A percentile compares a stretch with the other conserved stretches of the same genome.
phyloP scores from a whole-genome alignment of 2,113 vertebrate genomes.

The Rattus norvegicus region GRCr8 NC_086037.1:61104501-61105000 shows the following conservation, averaged over 20 bases:
- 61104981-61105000: neutral
- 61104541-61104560: neutral
- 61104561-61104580: neutral
- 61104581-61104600: neutral
- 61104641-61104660: slow-evolving; percentile 21
- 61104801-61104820: neutral
- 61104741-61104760: neutral
- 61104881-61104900: neutral
- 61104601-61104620: slow-evolving; percentile 23
- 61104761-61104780: slow-evolving; percentile 16
- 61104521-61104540: neutral
- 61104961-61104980: neutral
- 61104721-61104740: slow-evolving; percentile 40
- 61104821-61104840: slow-evolving; percentile 19
- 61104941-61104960: neutral
- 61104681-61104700: slow-evolving; percentile 60
- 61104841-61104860: neutral
- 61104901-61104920: neutral
- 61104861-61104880: slow-evolving; percentile 43
- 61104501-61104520: neutral
- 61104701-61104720: slow-evolving; percentile 65
- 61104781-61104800: slow-evolving; percentile 34
- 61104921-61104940: neutral
- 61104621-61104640: slow-evolving; percentile 17
- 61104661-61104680: slow-evolving; percentile 63